Conservation (phyloP, 2,113 vertebrate genomes). For the Mesocricetus auratus region DNA sequence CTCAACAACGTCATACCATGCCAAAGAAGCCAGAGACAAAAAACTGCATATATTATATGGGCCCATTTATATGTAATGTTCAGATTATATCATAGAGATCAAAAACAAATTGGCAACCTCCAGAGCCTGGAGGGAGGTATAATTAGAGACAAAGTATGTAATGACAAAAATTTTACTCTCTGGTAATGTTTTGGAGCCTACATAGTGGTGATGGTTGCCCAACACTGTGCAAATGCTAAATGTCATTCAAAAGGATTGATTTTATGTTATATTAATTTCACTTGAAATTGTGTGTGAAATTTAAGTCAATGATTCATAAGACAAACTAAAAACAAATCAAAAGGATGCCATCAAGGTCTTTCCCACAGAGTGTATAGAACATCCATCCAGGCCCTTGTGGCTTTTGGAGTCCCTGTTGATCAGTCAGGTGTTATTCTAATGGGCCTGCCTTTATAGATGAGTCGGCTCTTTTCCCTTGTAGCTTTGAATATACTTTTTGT, state of each 20-base stretch:
- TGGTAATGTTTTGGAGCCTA: neutral
- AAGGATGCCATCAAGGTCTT: neutral
- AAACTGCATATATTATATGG: neutral
- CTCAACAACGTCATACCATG: neutral
- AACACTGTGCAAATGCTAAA: neutral
- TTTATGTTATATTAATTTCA: neutral
- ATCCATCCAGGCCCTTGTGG: neutral
- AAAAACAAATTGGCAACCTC: neutral
- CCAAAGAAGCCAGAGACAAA: slow-evolving; percentile 22
- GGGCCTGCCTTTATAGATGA: no score
- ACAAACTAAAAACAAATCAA: slow-evolving; percentile 16
- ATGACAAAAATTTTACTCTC: neutral
- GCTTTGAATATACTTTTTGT: neutral
- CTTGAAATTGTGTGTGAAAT: neutral
- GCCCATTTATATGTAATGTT: neutral
- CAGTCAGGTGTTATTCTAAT: neutral
- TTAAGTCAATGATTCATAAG: neutral
- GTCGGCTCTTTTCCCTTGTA: neutral
- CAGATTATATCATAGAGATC: neutral
- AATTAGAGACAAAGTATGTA: neutral
- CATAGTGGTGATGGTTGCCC: neutral
- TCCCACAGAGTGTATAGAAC: neutral
- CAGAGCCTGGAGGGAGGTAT: neutral
- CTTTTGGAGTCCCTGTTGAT: neutral
- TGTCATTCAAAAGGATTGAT: neutral